Evolutionary conservation across 1,140 invertebrate species (phyloP), one percentile per base, ranked within the genome.

Genomic region (Drosophila ambigua): DNA sequence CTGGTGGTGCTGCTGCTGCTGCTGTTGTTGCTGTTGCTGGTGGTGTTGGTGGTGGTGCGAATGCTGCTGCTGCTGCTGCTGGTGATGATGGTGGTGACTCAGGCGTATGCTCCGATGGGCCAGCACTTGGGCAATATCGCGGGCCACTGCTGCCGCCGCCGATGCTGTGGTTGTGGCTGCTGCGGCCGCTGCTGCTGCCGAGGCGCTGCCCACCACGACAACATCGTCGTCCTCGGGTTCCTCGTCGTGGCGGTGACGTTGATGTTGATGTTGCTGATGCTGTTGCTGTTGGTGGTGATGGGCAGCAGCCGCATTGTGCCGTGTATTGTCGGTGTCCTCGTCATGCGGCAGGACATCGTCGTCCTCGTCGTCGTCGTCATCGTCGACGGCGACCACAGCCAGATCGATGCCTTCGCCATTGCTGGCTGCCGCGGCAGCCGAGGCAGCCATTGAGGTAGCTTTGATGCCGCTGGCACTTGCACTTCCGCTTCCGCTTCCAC

Each of bases 81-180:
- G 26, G 4, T 54, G 15, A 2, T 60, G 63, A 13, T 48, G 49
- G 4, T 23, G 15, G 23, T 71, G 63, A 2, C 53, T 79, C 9
- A 81, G 39, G 2, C 79, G 45, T 6, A 68, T 50, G 13, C 44
- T 76, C 2, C 79, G 84, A 46, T 68, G 87, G 20, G 63, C 81
- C 20, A 85, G 51, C 13, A 82, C 64, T 31, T 83, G 79, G 43
- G 79, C 79, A 55, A 87, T 77, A 45, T 80, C 72, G 0, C 82
- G 63, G 6, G 77, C 69, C 23, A 67, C 54, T n/a, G 79, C 69
- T 5, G 63, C 57, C 4, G 63, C 62, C 7, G 48, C 72, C 5
- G 64, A 64, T 0, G 55, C 72, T 35, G 62, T 43, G 35, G 51
- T 49, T 8, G 60, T 45, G 15, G 71, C 58, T 6, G 68, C 61